These are phyloP conservation scores for Euglossa dilemma DNA, from an alignment of 1,140 invertebrate species.

Conservation along the genomic window DNA sequence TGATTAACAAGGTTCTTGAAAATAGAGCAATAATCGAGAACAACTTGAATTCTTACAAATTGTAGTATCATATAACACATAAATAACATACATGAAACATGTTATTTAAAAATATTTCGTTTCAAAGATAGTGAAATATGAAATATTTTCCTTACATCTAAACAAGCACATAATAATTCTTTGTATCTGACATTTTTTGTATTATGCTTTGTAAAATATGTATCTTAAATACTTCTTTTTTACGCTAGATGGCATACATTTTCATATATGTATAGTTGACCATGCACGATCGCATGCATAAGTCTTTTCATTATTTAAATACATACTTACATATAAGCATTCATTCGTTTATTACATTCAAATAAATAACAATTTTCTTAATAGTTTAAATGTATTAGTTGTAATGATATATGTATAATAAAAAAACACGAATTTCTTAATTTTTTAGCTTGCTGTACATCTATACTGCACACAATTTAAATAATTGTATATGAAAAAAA, in stretches of 20 bases:
- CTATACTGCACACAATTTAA: background rate
- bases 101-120: background rate
- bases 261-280: background rate
- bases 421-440: no score
- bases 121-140: background rate
- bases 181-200: slow-evolving; percentile 3
- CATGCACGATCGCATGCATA: no score
- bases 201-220: background rate
- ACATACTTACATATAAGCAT: background rate
- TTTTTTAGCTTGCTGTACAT: no score
- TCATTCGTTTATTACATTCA: background rate
- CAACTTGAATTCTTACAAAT: background rate
- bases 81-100: background rate
- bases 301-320: background rate
- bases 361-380: no score
- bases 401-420: no score
- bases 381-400: no score
- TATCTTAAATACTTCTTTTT: slow-evolving; percentile 2
- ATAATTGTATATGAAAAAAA: background rate
- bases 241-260: slow-evolving; percentile 33
- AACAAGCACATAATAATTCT: background rate
- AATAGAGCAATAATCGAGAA: background rate
- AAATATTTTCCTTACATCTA: background rate
- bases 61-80: background rate
- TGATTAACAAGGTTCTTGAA: slow-evolving; percentile 24